A percentile compares a stretch with the other conserved stretches of the same genome.
Evolutionary conservation across 2,888 invertebrate genomes (phyloP).

Genomic region (Oligia strigilis): DNA sequence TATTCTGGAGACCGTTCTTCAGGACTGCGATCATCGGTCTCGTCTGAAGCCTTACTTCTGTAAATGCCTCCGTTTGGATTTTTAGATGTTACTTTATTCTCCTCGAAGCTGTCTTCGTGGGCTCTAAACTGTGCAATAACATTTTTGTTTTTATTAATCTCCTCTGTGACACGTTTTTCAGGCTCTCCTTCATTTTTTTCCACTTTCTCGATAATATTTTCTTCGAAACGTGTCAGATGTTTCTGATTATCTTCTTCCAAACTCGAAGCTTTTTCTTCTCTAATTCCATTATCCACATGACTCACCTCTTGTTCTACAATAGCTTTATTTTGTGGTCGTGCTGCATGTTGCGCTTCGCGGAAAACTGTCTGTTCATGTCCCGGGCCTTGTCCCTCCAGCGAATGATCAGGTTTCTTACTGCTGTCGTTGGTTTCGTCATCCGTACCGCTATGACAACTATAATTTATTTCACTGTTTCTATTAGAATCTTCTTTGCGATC

Average conservation of each 20-base stretch:
- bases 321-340: neutral
- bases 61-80: neutral
- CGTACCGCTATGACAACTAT: neutral
- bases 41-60: neutral
- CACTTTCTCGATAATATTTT: neutral
- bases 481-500: neutral
- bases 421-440: neutral
- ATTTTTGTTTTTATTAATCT: neutral
- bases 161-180: neutral
- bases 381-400: neutral
- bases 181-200: neutral
- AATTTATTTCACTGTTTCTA: neutral
- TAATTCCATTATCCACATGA: neutral
- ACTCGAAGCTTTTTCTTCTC: neutral
- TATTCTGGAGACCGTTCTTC: neutral
- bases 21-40: neutral
- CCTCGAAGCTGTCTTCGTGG: neutral
- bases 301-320: neutral
- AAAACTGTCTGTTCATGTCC: neutral
- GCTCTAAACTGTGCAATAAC: neutral
- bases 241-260: neutral
- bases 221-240: neutral
- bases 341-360: neutral
- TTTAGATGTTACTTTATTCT: constrained; percentile 9
- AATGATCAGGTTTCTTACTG: neutral